Conservation (phyloP, 2,888 invertebrate genomes). For the Stenodera caucasica region DNA sequence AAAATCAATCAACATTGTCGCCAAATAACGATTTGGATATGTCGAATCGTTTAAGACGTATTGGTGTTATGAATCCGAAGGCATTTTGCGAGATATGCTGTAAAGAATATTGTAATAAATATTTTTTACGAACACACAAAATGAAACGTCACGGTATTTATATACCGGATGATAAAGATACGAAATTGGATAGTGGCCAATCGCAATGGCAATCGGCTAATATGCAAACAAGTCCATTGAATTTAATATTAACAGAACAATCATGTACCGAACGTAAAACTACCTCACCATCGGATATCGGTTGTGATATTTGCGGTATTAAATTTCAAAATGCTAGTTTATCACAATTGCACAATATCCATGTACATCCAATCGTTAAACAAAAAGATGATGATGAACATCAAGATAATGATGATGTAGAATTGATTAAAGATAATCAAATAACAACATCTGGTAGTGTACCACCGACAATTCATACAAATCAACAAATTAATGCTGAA, state of each 20-base stretch:
- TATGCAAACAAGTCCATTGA: conserved; percentile 76
- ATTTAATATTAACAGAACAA: conserved; percentile 72
- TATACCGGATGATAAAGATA: conserved; percentile 62
- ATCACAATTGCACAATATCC: conserved; percentile 53
- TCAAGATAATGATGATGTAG: conserved; percentile 45
- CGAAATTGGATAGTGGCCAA: conserved; percentile 52
- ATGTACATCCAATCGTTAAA: conserved; percentile 46
- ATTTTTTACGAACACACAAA: conserved; percentile 89
- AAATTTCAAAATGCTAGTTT: conserved; percentile 58
- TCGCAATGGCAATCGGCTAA: conserved; percentile 45
- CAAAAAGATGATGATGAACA: conserved; percentile 37
- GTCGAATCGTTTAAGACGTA: conserved; percentile 72
- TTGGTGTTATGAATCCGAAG: conserved; percentile 82
- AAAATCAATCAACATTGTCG: conserved; percentile 45
- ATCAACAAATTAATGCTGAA: conserved; percentile 56
- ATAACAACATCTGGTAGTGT: not conserved
- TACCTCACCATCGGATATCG: conserved; percentile 56
- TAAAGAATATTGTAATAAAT: conserved; percentile 92
- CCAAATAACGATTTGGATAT: conserved; percentile 66
- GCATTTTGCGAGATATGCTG: conserved; percentile 94
- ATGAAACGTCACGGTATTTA: conserved; percentile 89
- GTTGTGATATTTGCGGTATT: conserved; percentile 59
- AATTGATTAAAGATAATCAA: conserved; percentile 36
- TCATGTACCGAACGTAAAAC: conserved; percentile 60
- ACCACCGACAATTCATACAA: conserved; percentile 19